Percentiles rank a stretch among this genome's conserved stretches.
These are phyloP conservation scores for Microtus ochrogaster DNA, from an alignment of 2,113 vertebrate species.

Conservation along the genomic window DNA sequence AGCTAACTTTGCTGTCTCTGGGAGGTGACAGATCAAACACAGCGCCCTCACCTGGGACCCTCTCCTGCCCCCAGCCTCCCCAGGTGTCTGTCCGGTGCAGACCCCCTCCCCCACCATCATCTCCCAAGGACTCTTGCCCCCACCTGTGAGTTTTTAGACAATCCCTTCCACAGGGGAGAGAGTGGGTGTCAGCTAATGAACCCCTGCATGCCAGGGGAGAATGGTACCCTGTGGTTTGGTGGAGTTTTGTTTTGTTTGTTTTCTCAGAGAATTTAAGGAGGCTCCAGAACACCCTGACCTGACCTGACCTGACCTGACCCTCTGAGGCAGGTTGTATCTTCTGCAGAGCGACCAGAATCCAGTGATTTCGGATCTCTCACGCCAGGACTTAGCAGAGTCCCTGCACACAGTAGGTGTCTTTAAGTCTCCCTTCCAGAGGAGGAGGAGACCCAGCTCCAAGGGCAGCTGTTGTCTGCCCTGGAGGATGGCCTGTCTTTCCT, in stretches of 20 bases:
- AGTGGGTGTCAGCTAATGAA: not conserved
- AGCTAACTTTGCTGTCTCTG: not conserved
- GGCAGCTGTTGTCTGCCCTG: not conserved
- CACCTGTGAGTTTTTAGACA: accelerated
- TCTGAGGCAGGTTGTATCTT: no score
- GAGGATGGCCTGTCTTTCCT: not conserved
- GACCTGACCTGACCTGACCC: not conserved
- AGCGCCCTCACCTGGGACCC: not conserved
- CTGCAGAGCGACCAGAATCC: not conserved
- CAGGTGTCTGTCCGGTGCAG: not conserved
- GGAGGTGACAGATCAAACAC: not conserved
- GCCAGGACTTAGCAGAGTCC: not conserved
- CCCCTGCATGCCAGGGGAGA: not conserved
- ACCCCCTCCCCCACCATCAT: not conserved
- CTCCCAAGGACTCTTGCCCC: not conserved
- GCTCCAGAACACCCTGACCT: not conserved
- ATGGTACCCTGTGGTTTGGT: not conserved
- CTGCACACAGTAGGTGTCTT: not conserved
- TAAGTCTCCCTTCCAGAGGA: accelerated
- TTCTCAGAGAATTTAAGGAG: not conserved
- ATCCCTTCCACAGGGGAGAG: not conserved
- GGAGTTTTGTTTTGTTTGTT: not conserved
- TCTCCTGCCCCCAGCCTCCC: not conserved
- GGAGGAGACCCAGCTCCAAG: not conserved
- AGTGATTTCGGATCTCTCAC: not conserved